Conservation (phyloP, 2,113 vertebrate genomes). For the Azemiops feae region DNA sequence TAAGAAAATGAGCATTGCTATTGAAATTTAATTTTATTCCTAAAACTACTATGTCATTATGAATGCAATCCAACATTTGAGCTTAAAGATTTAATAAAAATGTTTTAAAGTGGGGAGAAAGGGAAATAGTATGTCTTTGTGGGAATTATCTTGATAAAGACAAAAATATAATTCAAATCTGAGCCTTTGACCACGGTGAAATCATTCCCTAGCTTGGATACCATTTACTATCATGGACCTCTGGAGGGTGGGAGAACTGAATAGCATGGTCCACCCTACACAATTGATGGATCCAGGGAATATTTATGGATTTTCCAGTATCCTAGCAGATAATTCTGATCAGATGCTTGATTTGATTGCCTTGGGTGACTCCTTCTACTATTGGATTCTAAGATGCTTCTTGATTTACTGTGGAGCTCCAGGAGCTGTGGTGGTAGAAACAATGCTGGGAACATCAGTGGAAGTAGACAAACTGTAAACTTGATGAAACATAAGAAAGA, state of each 20-base stretch:
- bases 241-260: background rate
- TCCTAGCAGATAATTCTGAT: background rate
- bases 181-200: background rate
- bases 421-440: background rate
- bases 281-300: background rate
- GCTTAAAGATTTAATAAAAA: background rate
- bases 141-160: background rate
- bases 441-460: background rate
- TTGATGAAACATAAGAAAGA: background rate
- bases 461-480: background rate
- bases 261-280: background rate
- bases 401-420: background rate
- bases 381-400: background rate
- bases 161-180: background rate
- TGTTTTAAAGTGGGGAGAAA: background rate
- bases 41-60: background rate
- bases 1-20: constrained; percentile 17
- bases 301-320: background rate
- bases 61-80: background rate
- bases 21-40: background rate
- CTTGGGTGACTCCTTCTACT: background rate
- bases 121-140: background rate
- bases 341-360: background rate
- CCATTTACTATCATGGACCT: background rate
- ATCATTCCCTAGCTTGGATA: background rate